A percentile compares a stretch with the other conserved stretches of the same genome.
These are phyloP conservation scores for Athalia circularis DNA, from an alignment of 2,888 invertebrate species.

Conservation along the genomic window DNA sequence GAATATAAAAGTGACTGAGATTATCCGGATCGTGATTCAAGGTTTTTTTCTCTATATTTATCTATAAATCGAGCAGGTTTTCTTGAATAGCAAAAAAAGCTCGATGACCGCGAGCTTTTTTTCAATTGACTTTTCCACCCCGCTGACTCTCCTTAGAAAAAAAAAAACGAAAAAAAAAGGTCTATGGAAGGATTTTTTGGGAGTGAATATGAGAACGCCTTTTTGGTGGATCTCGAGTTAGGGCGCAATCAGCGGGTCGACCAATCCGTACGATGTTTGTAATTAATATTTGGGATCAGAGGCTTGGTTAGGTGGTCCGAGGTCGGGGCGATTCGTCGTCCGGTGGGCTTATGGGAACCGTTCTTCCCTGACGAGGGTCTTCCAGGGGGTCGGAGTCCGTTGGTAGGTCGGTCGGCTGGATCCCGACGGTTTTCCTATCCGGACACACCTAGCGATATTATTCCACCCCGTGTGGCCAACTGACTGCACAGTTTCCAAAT, in stretches of 20 bases:
- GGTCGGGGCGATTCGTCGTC: conserved; percentile 1
- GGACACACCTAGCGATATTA: conserved; percentile 25
- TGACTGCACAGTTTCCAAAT: too few species aligned
- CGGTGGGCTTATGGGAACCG: conserved; percentile 20
- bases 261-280: conserved; percentile 36
- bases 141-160: neutral
- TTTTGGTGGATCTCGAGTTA: neutral
- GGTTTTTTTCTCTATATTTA: too few species aligned
- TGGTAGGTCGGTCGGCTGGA: neutral
- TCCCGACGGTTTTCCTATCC: conserved; percentile 22
- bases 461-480: conserved; percentile 2
- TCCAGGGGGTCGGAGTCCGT: too few species aligned
- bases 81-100: too few species aligned
- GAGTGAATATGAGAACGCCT: neutral
- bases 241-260: conserved; percentile 3
- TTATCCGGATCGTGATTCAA: too few species aligned
- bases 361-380: conserved; percentile 26
- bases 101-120: neutral
- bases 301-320: neutral
- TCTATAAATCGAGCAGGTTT: too few species aligned
- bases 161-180: too few species aligned
- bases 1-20: too few species aligned
- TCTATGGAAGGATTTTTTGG: neutral
- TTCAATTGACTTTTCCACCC: neutral
- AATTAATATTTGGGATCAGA: conserved; percentile 44